phyloP scores from a whole-genome alignment of 2,888 invertebrate species.

The Cataglyphis altisquamis region DNA sequence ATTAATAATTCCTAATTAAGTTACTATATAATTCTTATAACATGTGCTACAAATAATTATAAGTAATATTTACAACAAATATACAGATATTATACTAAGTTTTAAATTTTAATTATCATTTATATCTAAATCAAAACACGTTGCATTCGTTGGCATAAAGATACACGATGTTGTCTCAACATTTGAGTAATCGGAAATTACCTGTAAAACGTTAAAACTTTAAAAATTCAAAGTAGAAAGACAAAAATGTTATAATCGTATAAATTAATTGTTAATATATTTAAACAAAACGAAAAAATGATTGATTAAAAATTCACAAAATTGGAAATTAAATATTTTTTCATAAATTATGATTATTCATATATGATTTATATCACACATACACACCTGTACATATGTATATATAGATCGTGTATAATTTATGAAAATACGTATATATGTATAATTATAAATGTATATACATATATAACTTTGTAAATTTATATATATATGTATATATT shows the following conservation, averaged over 20 bases:
- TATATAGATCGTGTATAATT: background rate
- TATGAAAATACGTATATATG: background rate
- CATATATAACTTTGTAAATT: background rate
- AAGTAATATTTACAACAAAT: slow-evolving; percentile 61
- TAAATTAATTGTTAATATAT: background rate
- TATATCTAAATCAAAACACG: slow-evolving; percentile 59
- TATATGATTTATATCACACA: background rate
- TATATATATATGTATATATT: background rate
- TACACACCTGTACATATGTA: background rate
- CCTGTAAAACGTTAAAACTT: slow-evolving; percentile 69
- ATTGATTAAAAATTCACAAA: background rate
- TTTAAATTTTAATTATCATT: slow-evolving; percentile 50
- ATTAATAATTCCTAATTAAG: slow-evolving; percentile 21
- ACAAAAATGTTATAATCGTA: background rate
- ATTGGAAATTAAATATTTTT: background rate
- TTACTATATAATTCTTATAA: slow-evolving; percentile 5
- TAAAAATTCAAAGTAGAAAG: slow-evolving; percentile 66
- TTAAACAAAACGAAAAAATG: background rate
- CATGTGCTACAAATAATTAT: slow-evolving; percentile 37
- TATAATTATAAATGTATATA: background rate
- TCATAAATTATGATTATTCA: background rate
- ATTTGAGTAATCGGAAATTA: slow-evolving; percentile 66
- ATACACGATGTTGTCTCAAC: slow-evolving; percentile 56
- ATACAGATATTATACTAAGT: slow-evolving; percentile 43
- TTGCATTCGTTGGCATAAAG: slow-evolving; percentile 60